phyloP scores from a whole-genome alignment of 2,113 vertebrate species.

The Sylvilagus bachmani region DNA sequence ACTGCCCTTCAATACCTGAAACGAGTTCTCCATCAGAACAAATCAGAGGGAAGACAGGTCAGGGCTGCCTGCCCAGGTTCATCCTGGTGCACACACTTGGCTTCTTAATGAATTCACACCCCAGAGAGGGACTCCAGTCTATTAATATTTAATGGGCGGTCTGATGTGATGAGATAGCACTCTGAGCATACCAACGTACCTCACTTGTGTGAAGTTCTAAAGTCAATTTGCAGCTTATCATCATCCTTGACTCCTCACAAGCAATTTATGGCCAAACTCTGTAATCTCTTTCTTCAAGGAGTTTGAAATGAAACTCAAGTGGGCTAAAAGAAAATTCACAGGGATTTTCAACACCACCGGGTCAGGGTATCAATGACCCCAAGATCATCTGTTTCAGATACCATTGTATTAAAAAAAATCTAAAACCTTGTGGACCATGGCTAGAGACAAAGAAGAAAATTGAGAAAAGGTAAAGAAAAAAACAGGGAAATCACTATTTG shows the following conservation, averaged over 20 bases:
- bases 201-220: conserved; percentile 51
- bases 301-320: conserved; percentile 57
- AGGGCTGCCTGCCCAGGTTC: background rate
- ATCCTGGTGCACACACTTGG: background rate
- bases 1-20: background rate
- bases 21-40: background rate
- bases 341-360: background rate
- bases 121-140: background rate
- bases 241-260: conserved; percentile 28
- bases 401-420: background rate
- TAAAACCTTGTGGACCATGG: conserved; percentile 24
- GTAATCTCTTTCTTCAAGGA: conserved; percentile 48
- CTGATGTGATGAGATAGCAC: conserved; percentile 24
- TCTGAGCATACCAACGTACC: conserved; percentile 18
- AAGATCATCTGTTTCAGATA: conserved; percentile 31
- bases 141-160: conserved; percentile 42
- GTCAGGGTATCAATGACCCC: background rate
- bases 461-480: background rate
- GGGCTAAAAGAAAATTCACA: conserved; percentile 41
- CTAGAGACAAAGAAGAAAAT: background rate
- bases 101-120: conserved; percentile 14
- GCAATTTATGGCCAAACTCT: conserved; percentile 56
- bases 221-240: conserved; percentile 54
- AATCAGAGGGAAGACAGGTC: conserved; percentile 42
- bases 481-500: background rate